Percentiles rank a stretch among this genome's conserved stretches.
These are phyloP conservation scores for Gasteruption jaculator DNA, from an alignment of 2,888 invertebrate species.

Conservation along the genomic window DNA sequence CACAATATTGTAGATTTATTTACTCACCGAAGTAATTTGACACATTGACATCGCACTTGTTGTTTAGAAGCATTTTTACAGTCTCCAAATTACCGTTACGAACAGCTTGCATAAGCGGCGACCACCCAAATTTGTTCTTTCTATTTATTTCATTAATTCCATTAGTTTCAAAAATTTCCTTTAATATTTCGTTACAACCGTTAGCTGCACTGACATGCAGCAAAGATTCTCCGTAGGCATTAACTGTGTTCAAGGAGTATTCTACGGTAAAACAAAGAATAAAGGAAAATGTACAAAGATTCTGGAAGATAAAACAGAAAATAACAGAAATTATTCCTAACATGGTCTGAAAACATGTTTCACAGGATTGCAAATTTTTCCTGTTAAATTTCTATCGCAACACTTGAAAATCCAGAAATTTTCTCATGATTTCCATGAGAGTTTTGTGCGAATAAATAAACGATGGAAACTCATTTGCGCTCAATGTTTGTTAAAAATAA, in stretches of 20 bases:
- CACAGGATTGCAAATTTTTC: too few species aligned
- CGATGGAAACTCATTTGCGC: too few species aligned
- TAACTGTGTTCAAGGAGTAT: conserved; percentile 37
- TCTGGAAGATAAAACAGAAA: too few species aligned
- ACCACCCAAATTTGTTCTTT: conserved; percentile 46
- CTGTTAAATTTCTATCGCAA: too few species aligned
- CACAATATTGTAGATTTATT: conserved; percentile 3
- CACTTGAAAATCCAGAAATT: too few species aligned
- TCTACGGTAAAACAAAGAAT: too few species aligned
- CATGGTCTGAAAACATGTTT: too few species aligned
- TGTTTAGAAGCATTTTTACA: conserved; percentile 34
- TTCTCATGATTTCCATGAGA: too few species aligned
- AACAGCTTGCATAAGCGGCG: conserved; percentile 45
- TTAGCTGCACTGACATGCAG: conserved; percentile 41
- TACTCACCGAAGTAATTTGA: conserved; percentile 38
- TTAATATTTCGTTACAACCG: conserved; percentile 31
- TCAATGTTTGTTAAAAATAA: too few species aligned
- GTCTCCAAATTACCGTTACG: conserved; percentile 37
- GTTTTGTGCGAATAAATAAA: too few species aligned
- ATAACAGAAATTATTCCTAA: too few species aligned
- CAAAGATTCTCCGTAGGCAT: conserved; percentile 42
- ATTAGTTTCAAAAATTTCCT: conserved; percentile 29
- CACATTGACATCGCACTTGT: conserved; percentile 32
- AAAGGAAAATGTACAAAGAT: too few species aligned
- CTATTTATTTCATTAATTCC: conserved; percentile 28